phyloP scores from a whole-genome alignment of 2,888 invertebrate genomes.

The Rhyacophila evoluta region DNA sequence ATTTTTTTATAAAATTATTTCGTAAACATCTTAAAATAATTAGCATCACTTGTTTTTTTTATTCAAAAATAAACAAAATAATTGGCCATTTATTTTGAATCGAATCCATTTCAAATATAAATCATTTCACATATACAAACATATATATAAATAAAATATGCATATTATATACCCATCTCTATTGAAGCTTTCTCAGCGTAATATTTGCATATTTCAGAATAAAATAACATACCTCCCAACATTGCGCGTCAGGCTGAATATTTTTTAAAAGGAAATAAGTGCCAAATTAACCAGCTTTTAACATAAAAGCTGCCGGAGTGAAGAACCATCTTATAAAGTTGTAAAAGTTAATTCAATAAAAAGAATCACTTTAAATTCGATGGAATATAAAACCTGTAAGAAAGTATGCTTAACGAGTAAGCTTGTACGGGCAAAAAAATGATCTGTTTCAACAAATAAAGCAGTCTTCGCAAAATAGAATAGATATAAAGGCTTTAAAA shows the following conservation, averaged over 20 bases:
- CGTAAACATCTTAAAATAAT: too few relatives aligned
- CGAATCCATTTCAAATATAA: neutral
- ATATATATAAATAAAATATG: neutral
- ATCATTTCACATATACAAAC: neutral
- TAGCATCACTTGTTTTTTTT: too few relatives aligned
- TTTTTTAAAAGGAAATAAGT: neutral
- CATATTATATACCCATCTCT: too few relatives aligned
- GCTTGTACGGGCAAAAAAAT: too few relatives aligned
- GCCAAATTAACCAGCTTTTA: slow-evolving; percentile 14
- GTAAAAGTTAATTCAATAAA: neutral
- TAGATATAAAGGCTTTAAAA: too few relatives aligned
- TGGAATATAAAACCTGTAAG: neutral
- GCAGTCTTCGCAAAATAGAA: too few relatives aligned
- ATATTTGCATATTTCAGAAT: neutral
- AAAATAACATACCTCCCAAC: neutral
- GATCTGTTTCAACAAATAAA: too few relatives aligned
- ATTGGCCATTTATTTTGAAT: too few relatives aligned
- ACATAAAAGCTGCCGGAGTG: slow-evolving; percentile 7
- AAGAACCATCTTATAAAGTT: neutral
- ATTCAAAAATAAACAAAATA: too few relatives aligned
- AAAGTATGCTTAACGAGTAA: too few relatives aligned
- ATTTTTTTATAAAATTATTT: too few relatives aligned
- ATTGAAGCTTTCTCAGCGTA: neutral
- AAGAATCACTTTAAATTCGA: neutral
- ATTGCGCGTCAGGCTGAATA: neutral